Base-by-base conservation (phyloP, 2,113 vertebrate genomes). In the Picathartes gymnocephalus region DNA sequence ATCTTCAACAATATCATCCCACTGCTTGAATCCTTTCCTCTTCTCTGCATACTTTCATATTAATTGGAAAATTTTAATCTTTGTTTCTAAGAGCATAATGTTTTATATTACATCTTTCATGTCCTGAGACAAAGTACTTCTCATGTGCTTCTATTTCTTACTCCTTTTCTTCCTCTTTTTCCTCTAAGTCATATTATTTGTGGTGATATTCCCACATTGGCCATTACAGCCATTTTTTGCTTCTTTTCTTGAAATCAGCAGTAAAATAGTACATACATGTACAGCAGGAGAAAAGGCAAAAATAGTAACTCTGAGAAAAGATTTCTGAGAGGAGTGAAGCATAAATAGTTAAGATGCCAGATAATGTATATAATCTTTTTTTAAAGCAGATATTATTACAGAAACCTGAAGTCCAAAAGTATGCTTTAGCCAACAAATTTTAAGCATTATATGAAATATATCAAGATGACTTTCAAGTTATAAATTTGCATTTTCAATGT, bases 11-110 rank as follows among this genome's bases (percentile, higher is more conserved):
- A 15, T 74, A 79, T 50, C 72, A 72, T 39, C 21, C 28, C 30
- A 27, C 30, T 91, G 37, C 51, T 61, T 71, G 51, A 78, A 68
- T 94, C 72, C 62, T 88, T 93, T 78, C 19, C 39, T 50, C 50
- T 35, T 84, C 57, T 93, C 48, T 73, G 8, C 89, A 25, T 92
- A 54, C 23, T 90, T 88, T 54, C 17, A 16, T 69, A 54, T 85
- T 88, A 95, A 87, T 70, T 84, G 53, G 70, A 95, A 95, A 91
- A 73, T 57, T 74, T 40, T 95, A 45, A 40, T 76, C 62, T 84
- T 73, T 60, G 45, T 45, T 86, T 79, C 65, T 66, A 92, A 65
- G 10, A 48, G 15, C 54, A 68, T 51, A 15, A 24, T 35, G 31
- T 60, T 79, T 65, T 86, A 62, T 51, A 54, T n/a, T 83, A 7